A percentile compares a stretch with the other conserved stretches of the same genome.
These are phyloP conservation scores for Typhlichthys subterraneus DNA, from an alignment of 2,797 vertebrate species.

Conservation along the genomic window DNA sequence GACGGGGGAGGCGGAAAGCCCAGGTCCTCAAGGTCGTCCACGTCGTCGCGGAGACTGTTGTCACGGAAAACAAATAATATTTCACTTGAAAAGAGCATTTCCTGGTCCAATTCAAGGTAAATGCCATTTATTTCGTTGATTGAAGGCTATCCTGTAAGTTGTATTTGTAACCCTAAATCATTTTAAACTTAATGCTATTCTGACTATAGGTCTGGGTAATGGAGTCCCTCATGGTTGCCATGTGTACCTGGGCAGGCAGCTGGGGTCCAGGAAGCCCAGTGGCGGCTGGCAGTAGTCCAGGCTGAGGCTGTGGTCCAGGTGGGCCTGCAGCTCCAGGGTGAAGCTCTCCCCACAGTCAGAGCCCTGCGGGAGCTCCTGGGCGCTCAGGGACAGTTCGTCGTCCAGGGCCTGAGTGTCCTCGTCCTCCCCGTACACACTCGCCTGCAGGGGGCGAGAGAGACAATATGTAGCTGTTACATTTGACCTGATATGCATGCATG, in stretches of 20 bases:
- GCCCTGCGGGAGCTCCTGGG: slow-evolving; percentile 86
- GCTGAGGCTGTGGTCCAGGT: slow-evolving; percentile 57
- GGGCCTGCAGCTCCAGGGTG: slow-evolving; percentile 82
- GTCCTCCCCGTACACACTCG: slow-evolving; percentile 78
- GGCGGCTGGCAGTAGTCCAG: slow-evolving; percentile 69
- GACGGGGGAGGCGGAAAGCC: slow-evolving; percentile 91
- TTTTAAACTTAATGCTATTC: no score
- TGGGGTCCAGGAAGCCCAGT: slow-evolving; percentile 75
- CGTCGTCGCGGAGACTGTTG: slow-evolving; percentile 87
- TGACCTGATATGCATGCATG: no score
- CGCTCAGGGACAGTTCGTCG: slow-evolving; percentile 89
- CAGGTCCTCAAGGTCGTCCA: slow-evolving; percentile 82
- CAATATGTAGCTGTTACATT: no score
- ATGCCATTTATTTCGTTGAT: no score
- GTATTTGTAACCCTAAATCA: no score
- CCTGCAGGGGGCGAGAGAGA: slow-evolving; percentile 64
- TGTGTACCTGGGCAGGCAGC: slow-evolving; percentile 73
- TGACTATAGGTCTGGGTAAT: no score
- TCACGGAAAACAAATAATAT: slow-evolving; percentile 15
- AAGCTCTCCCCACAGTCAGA: slow-evolving; percentile 94
- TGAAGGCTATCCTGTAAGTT: no score
- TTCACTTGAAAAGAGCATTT: no score
- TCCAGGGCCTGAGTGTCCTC: slow-evolving; percentile 87
- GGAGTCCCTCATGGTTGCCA: neutral
- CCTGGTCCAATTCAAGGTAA: no score